Evolutionary conservation across 37 sponge, comb jelly and placozoan species (phyloP).

Genomic region (Aplysina aerophoba): DNA sequence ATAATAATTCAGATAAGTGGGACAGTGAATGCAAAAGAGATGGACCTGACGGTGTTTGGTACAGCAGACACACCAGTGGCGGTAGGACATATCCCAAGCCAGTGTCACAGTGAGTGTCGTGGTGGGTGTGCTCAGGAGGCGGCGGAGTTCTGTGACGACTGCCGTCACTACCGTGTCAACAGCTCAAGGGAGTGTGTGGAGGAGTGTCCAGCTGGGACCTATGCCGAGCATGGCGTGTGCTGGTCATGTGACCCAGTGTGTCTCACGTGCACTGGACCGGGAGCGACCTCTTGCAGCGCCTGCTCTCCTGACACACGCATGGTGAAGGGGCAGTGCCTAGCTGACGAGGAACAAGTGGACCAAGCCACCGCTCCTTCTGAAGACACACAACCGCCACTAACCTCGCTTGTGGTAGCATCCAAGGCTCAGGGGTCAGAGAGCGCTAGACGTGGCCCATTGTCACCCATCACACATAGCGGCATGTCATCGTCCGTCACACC

Average conservation of each 20-base stretch:
- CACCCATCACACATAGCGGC: no score
- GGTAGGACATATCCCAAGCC: slow-evolving; percentile 1
- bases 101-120: slow-evolving; percentile 62
- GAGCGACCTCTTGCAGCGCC: slow-evolving; percentile 39
- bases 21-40: not conserved
- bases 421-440: no score
- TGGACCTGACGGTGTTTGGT: slow-evolving; percentile 38
- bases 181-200: slow-evolving; percentile 71
- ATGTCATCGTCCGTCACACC: no score
- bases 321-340: no score
- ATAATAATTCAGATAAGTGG: slow-evolving; percentile 36
- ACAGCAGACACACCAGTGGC: slow-evolving; percentile 31
- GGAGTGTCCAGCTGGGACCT: slow-evolving; percentile 70
- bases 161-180: slow-evolving; percentile 50
- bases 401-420: no score
- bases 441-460: no score
- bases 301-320: no score
- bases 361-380: no score
- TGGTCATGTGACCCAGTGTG: slow-evolving; percentile 67
- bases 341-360: no score
- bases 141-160: slow-evolving; percentile 68
- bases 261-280: slow-evolving; percentile 57
- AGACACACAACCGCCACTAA: no score
- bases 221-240: no score
- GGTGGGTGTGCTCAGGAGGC: slow-evolving; percentile 38